Base-by-base conservation (phyloP, 2,797 vertebrate species). In the Accipiter badius region DNA sequence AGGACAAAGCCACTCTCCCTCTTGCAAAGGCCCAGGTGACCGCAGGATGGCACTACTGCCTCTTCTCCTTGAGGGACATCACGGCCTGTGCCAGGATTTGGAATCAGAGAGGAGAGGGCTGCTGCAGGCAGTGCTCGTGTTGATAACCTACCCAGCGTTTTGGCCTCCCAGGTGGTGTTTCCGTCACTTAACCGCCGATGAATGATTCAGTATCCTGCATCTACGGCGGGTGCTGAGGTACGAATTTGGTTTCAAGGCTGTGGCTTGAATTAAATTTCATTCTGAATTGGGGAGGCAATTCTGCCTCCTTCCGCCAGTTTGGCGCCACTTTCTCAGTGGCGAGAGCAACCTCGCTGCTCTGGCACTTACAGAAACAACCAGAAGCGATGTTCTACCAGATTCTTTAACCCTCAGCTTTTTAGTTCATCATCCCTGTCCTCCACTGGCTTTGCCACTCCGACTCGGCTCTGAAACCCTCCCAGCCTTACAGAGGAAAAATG, bases 31-130 rank as follows among this genome's bases (percentile, higher is more conserved):
- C 18, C 40, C 67, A 2, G 86, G 78, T 65, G 93, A 8, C 95
- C 88, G 79, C 92, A 3, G 89, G 96, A 93, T 92, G 96, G 92
- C 97, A 65, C 78, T 11, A 18, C 4, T 29, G 73, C 2, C 77
- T 5, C 66, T 20, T 2, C 54, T 63, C 25, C 74, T 11, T 0
- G 12, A 4, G 87, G 55, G 79, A 62, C 89, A 40, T 3, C 50
- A 0, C 14, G 6, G 54, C 17, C 13, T 2, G 57, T 3, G 86
- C 47, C 81, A 52, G 72, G 10, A 25, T 4, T 42, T 12, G 82
- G 33, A 16, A 19, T 2, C 25, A 2, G 61, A 20, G 69, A 17
- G 50, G 21, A 13, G 28, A 10, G 26, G 25, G 73, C 26, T 29
- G 82, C 70, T 19, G 76, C 46, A 15, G 65, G 55, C 52, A 46